Conservation (phyloP, 2,113 vertebrate genomes). For the Vicugna pacos region DNA sequence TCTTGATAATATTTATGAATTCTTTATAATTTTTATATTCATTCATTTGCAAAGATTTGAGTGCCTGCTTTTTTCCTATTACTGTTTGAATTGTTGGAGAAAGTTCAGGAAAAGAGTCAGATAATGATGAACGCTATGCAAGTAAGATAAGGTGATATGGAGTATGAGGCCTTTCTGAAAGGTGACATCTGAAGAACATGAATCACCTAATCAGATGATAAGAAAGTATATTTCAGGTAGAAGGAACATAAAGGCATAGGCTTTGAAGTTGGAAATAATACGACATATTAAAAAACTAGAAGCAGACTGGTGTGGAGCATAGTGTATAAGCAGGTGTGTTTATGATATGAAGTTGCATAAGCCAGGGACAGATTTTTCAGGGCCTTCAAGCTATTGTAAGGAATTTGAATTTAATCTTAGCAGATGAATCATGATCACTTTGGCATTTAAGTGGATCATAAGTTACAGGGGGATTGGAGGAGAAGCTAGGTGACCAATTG, state of each 20-base stretch:
- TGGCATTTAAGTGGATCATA: conserved; percentile 27
- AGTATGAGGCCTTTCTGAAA: background rate
- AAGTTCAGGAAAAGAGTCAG: background rate
- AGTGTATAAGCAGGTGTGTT: background rate
- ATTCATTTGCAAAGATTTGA: conserved; percentile 10
- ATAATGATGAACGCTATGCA: background rate
- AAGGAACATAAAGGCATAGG: background rate
- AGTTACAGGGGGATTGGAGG: background rate
- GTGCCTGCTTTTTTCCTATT: background rate
- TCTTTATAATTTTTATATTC: background rate
- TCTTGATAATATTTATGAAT: background rate
- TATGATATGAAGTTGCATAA: background rate
- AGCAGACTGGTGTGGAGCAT: background rate
- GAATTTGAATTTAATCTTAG: conserved; percentile 49
- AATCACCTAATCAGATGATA: background rate
- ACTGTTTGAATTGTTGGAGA: background rate
- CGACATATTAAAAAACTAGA: background rate
- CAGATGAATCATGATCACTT: background rate
- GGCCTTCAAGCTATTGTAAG: background rate
- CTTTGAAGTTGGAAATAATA: conserved; percentile 3
- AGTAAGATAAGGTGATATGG: background rate
- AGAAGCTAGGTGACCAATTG: background rate
- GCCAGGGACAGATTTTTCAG: background rate
- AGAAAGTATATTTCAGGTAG: background rate
- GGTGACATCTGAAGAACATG: background rate